Base-by-base conservation (phyloP, 1,140 invertebrate species). In the Pseudomyrmex sp. region DNA sequence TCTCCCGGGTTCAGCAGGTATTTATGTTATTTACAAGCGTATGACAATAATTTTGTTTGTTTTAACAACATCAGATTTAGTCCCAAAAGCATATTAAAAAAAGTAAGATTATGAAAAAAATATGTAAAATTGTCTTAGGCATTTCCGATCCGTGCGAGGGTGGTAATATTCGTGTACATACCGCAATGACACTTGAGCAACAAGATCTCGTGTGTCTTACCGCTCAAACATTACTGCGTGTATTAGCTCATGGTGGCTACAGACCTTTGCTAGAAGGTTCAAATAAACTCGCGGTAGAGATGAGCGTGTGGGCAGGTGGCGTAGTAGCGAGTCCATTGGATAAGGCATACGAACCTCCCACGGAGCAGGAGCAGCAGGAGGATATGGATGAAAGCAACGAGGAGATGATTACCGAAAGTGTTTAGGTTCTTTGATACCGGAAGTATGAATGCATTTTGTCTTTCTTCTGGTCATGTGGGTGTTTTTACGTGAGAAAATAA, bases 61-160 rank as follows among this genome's bases (percentile, higher is more conserved):
- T 35, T 2, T 35, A 35, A 5, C 35, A 35, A 5, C 0, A 7
- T 35, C 0, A 35, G 35, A 35, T 35, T 35, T 35, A 35, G 35
- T 35, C 1, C 0, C 5, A 35, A 35, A 35, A 35, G 35, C 35
- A 35, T 0, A 35, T 35, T 35, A 35, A 35, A 35, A 26, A 35
- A 35, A 35, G 5, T 35, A 35, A 35, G 35, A 35, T 35, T 35
- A 35, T 35, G 26, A 26, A 35, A 7, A 7, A 35, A 35, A 35
- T 35, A 35, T 35, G 35, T 35, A 5, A 35, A 35, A 35, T 35
- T 35, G 5, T 65, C 18, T 91, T 93, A 91, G 96, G 96, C 50
- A 98, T 99, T 85, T 97, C 97, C 0, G 98, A 99, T 95, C 98
- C 98, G 7, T 99, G 98, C 93, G 98, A 99, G 93, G 97, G 97